Evolutionary conservation across 2,888 invertebrate species (phyloP).

Genomic region (Agrotis segetum): DNA sequence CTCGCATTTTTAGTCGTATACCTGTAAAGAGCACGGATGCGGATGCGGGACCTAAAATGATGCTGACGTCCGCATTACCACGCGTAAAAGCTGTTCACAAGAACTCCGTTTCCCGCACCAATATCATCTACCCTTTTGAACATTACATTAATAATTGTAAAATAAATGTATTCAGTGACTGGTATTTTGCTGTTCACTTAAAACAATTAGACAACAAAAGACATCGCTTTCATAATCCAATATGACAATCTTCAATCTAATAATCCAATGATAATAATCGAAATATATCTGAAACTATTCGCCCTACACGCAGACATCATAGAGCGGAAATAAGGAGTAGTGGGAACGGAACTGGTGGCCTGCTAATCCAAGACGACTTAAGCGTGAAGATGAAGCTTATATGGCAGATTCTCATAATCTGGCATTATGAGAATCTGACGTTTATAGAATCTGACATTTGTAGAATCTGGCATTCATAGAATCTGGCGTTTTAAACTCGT

Average conservation of each 20-base stretch:
- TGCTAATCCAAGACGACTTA: too few species aligned
- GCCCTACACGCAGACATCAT: too few species aligned
- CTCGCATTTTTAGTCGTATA: constrained; percentile 36
- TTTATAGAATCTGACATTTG: too few species aligned
- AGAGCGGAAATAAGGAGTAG: too few species aligned
- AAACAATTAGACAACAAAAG: constrained; percentile 1
- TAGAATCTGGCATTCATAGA: too few species aligned
- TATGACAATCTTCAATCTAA: neutral
- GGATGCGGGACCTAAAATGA: constrained; percentile 19
- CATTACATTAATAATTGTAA: constrained; percentile 6
- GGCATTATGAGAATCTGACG: too few species aligned
- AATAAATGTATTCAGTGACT: constrained; percentile 3
- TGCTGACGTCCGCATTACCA: constrained; percentile 9
- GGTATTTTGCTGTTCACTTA: neutral
- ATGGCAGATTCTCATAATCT: too few species aligned
- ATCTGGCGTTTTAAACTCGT: too few species aligned
- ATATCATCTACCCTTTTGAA: constrained; percentile 8
- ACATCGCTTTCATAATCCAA: neutral
- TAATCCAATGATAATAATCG: neutral
- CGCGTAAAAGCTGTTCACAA: constrained; percentile 34
- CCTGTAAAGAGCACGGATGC: constrained; percentile 20
- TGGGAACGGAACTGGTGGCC: too few species aligned
- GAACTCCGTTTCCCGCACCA: neutral
- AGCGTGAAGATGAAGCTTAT: too few species aligned
- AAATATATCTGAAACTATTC: too few species aligned